phyloP scores from a whole-genome alignment of 2,888 invertebrate species.

The Drosophila macrothrix region DNA sequence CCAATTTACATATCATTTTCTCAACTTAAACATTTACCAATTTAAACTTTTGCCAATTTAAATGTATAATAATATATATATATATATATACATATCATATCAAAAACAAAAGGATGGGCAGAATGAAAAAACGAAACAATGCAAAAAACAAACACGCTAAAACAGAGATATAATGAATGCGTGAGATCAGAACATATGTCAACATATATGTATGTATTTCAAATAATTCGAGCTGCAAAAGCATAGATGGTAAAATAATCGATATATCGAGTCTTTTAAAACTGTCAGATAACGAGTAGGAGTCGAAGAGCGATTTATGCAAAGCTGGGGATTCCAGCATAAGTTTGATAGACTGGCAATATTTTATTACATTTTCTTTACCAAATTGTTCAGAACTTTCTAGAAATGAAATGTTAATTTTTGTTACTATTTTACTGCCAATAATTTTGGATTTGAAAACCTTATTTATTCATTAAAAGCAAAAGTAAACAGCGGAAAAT shows the following conservation, averaged over 20 bases:
- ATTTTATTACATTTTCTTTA: background rate
- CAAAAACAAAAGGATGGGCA: background rate
- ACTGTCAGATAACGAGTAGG: background rate
- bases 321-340: background rate
- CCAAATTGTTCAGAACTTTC: background rate
- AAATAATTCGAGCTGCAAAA: background rate
- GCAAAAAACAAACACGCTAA: background rate
- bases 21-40: background rate
- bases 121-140: background rate
- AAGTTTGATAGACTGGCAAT: background rate
- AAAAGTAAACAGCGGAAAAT: background rate
- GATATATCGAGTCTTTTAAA: background rate
- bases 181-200: too few species aligned
- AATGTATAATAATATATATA: background rate
- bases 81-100: too few species aligned
- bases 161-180: too few species aligned
- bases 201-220: too few species aligned
- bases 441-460: background rate
- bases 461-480: background rate
- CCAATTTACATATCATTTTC: background rate
- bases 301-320: background rate
- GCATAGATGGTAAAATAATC: background rate
- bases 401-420: background rate
- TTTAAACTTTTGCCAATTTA: background rate
- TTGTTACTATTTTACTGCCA: background rate